These are phyloP conservation scores for Chaenodraco wilsoni DNA, from an alignment of 2,797 vertebrate genomes.

Conservation along the genomic window DNA sequence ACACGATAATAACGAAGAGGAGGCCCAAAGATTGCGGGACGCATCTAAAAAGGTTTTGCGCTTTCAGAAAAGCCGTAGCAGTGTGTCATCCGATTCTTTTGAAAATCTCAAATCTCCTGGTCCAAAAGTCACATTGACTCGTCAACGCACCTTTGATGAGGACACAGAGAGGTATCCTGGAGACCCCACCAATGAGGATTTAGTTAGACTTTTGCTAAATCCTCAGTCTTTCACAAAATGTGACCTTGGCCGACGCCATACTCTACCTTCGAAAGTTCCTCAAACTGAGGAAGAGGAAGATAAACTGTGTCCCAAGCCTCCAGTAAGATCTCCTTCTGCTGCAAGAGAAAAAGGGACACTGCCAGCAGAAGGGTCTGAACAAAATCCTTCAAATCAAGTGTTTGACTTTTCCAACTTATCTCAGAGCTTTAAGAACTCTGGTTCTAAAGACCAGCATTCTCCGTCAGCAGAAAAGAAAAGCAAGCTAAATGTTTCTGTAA, in stretches of 20 bases:
- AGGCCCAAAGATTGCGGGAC: constrained; percentile 82
- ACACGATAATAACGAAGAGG: constrained; percentile 75
- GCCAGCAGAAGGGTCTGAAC: constrained; percentile 40
- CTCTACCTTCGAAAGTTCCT: constrained; percentile 59
- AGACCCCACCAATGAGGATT: constrained; percentile 65
- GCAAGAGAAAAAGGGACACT: constrained; percentile 46
- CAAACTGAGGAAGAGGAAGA: constrained; percentile 60
- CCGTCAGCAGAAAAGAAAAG: constrained; percentile 49
- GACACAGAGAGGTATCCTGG: constrained; percentile 58
- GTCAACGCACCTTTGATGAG: constrained; percentile 69
- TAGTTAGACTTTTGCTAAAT: constrained; percentile 52
- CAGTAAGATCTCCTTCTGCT: constrained; percentile 33
- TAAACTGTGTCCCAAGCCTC: constrained; percentile 36
- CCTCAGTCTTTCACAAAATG: constrained; percentile 41
- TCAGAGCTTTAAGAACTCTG: constrained; percentile 20
- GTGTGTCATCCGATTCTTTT: constrained; percentile 69
- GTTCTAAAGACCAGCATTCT: constrained; percentile 32
- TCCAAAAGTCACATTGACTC: constrained; percentile 24
- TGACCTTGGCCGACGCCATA: constrained; percentile 75
- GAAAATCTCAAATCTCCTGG: constrained; percentile 69
- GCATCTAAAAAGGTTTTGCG: constrained; percentile 79
- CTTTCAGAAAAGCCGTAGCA: constrained; percentile 79
- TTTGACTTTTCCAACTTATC: constrained; percentile 56
- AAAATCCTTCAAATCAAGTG: constrained; percentile 32
- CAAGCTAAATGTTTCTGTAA: constrained; percentile 19